These are phyloP conservation scores for Laticauda laticaudata DNA, from an alignment of 2,113 vertebrate genomes.

Conservation along the genomic window DNA sequence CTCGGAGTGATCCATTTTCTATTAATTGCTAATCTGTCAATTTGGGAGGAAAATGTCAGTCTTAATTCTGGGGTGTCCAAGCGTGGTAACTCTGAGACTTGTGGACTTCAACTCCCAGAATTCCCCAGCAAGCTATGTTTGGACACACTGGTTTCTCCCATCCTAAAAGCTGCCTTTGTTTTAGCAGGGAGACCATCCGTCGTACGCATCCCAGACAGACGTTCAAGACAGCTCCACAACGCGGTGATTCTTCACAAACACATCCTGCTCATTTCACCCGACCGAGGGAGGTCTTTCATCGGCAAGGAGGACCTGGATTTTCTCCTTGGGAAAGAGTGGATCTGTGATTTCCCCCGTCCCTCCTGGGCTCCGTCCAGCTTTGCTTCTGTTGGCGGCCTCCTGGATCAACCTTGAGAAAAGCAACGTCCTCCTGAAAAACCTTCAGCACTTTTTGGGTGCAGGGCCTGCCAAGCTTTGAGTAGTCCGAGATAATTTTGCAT, in stretches of 20 bases:
- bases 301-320: background rate
- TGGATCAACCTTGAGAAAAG: background rate
- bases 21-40: background rate
- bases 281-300: background rate
- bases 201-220: conserved; percentile 47
- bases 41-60: background rate
- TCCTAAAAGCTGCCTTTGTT: conserved; percentile 12
- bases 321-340: background rate
- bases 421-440: no score
- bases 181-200: conserved; percentile 53
- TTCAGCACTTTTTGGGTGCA: background rate
- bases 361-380: background rate
- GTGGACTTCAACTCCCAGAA: background rate
- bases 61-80: background rate
- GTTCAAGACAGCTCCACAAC: conserved; percentile 17
- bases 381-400: background rate
- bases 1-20: background rate
- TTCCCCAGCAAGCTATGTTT: background rate
- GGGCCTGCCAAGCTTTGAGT: background rate
- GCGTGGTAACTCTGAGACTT: background rate
- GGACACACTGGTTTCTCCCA: background rate
- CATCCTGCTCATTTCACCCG: background rate
- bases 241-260: conserved; percentile 21
- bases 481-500: background rate
- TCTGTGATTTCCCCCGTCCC: background rate